Conservation (phyloP, 2,888 invertebrate species). For the Dynastes hyllus region DNA sequence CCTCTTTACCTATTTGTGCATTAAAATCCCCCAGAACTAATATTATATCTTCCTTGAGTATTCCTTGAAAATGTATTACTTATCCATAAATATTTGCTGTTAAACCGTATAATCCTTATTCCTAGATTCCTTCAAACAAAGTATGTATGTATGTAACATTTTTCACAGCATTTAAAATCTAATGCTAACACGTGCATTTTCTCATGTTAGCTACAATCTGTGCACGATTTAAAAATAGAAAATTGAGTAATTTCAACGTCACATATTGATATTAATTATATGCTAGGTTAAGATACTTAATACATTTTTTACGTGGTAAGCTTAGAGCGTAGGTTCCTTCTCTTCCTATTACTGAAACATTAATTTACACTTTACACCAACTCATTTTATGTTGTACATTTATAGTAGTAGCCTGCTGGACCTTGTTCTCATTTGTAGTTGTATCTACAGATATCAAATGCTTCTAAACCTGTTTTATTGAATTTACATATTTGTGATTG, state of each 20-base stretch:
- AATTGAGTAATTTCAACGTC: conserved; percentile 38
- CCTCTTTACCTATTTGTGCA: no score
- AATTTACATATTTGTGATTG: background rate
- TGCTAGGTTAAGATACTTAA: conserved; percentile 34
- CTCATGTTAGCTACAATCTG: background rate
- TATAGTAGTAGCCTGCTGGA: background rate
- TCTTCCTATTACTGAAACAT: conserved; percentile 32
- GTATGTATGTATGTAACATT: background rate
- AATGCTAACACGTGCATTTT: no score
- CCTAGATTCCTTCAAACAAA: background rate
- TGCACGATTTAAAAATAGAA: conserved; percentile 37
- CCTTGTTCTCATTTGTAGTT: conserved; percentile 29
- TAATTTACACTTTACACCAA: conserved; percentile 20
- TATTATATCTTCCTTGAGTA: no score
- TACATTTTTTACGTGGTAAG: conserved; percentile 10
- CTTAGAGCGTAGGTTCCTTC: conserved; percentile 7
- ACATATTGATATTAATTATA: conserved; percentile 41
- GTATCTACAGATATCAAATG: background rate
- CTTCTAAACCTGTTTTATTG: background rate
- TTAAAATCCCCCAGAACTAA: no score
- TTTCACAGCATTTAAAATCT: no score
- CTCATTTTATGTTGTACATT: background rate
- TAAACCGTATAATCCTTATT: no score
- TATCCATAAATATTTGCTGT: no score
- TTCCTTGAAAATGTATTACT: no score